Evolutionary conservation across 2,797 vertebrate species (phyloP).

Genomic region (Anguilla marmorata): DNA sequence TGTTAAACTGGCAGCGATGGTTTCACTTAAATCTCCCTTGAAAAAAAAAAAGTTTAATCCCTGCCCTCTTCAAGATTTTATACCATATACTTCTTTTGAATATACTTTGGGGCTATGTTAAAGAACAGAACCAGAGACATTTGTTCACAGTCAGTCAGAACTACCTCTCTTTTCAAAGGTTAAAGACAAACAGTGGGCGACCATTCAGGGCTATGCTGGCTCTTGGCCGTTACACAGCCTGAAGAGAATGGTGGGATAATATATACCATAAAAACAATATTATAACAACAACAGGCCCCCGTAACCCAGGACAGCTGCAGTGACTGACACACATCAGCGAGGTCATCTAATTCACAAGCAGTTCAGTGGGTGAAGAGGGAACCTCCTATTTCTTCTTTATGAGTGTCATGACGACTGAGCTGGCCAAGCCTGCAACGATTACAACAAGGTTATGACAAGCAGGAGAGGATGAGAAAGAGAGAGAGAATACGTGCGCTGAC

Average conservation of each 20-base stretch:
- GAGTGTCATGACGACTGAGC: background rate
- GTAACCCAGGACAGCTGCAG: background rate
- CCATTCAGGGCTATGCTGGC: background rate
- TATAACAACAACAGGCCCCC: background rate
- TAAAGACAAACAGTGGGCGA: background rate
- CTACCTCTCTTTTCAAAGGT: background rate
- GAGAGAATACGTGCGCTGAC: background rate
- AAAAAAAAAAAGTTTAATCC: conserved; percentile 19
- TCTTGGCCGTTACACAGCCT: background rate
- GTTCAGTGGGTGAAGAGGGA: background rate
- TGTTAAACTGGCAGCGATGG: conserved; percentile 11
- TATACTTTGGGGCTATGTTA: background rate
- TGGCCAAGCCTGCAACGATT: background rate
- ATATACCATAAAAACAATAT: background rate
- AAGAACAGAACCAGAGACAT: background rate
- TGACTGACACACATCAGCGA: background rate
- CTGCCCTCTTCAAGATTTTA: conserved; percentile 1
- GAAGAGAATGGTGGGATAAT: background rate
- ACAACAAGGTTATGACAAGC: background rate
- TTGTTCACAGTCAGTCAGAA: background rate
- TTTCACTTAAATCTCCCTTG: conserved; percentile 5
- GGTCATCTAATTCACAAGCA: background rate
- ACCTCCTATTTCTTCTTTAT: background rate
- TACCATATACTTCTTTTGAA: background rate
- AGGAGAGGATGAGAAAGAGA: background rate